These are phyloP conservation scores for Microtus ochrogaster DNA, from an alignment of 2,113 vertebrate genomes.

Conservation along the genomic window DNA sequence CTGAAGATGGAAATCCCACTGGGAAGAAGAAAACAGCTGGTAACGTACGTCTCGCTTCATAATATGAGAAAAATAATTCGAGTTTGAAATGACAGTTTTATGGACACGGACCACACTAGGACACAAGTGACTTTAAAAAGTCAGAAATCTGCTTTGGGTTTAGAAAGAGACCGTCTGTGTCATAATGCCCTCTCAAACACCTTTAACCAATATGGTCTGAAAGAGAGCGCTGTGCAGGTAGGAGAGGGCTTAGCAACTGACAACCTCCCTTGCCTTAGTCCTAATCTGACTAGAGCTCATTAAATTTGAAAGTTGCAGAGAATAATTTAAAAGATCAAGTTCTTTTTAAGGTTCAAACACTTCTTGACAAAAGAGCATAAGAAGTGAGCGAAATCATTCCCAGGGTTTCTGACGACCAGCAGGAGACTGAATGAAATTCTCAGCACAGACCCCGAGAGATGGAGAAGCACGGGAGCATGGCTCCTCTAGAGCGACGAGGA, in stretches of 20 bases:
- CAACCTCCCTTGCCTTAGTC: conserved; percentile 50
- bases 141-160: conserved; percentile 56
- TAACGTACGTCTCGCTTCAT: conserved; percentile 31
- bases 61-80: conserved; percentile 53
- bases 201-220: conserved; percentile 50
- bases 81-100: conserved; percentile 51
- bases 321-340: conserved; percentile 55
- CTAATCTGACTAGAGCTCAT: conserved; percentile 24
- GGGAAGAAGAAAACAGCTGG: conserved; percentile 6
- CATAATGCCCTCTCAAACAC: conserved; percentile 55
- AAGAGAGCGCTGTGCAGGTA: not conserved
- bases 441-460: conserved; percentile 30
- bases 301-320: conserved; percentile 67
- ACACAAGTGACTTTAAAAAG: conserved; percentile 37
- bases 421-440: conserved; percentile 36
- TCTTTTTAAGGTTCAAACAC: conserved; percentile 45
- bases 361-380: conserved; percentile 52
- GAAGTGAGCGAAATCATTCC: conserved; percentile 59
- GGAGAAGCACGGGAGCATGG: conserved; percentile 3
- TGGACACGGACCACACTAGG: not conserved
- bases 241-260: conserved; percentile 59
- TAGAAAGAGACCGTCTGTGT: not conserved
- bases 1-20: not conserved
- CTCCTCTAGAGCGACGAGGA: not conserved
- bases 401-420: conserved; percentile 42